Percentiles rank a stretch among this genome's conserved stretches.
Conservation (phyloP, 2,113 vertebrate genomes). For the Lethenteron reissneri region DNA sequence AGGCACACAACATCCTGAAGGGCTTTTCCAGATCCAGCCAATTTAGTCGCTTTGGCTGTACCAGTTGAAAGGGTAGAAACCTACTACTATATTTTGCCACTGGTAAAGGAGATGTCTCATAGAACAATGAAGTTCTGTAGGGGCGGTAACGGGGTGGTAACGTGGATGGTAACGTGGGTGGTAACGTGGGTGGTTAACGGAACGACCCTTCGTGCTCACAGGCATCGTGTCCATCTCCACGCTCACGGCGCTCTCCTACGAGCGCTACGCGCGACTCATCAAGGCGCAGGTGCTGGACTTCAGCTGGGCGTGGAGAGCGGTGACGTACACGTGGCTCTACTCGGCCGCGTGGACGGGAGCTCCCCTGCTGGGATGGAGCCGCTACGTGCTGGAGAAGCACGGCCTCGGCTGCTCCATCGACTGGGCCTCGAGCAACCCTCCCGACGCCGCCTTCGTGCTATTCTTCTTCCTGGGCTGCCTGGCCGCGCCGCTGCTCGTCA, state of each 20-base stretch:
- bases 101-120: too few species aligned
- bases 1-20: too few species aligned
- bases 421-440: slow-evolving; percentile 58
- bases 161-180: too few species aligned
- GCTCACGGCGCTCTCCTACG: slow-evolving; percentile 53
- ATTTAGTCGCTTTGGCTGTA: too few species aligned
- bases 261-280: slow-evolving; percentile 61
- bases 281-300: slow-evolving; percentile 62
- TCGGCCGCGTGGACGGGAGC: slow-evolving; percentile 66
- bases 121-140: too few species aligned
- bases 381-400: slow-evolving; percentile 56
- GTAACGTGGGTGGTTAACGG: too few species aligned
- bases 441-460: slow-evolving; percentile 54
- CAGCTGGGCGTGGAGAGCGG: slow-evolving; percentile 55
- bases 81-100: too few species aligned
- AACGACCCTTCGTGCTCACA: slow-evolving; percentile 15
- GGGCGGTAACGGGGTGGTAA: too few species aligned
- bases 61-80: too few species aligned
- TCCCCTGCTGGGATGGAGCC: slow-evolving; percentile 71
- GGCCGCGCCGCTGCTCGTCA: slow-evolving; percentile 49
- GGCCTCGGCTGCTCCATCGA: slow-evolving; percentile 54
- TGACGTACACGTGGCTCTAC: slow-evolving; percentile 70
- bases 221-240: slow-evolving; percentile 72
- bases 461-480: slow-evolving; percentile 62
- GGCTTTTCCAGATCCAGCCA: too few species aligned